A percentile compares a stretch with the other conserved stretches of the same genome.
Evolutionary conservation across 2,888 invertebrate genomes (phyloP).

Genomic region (Dendrolimus pini): DNA sequence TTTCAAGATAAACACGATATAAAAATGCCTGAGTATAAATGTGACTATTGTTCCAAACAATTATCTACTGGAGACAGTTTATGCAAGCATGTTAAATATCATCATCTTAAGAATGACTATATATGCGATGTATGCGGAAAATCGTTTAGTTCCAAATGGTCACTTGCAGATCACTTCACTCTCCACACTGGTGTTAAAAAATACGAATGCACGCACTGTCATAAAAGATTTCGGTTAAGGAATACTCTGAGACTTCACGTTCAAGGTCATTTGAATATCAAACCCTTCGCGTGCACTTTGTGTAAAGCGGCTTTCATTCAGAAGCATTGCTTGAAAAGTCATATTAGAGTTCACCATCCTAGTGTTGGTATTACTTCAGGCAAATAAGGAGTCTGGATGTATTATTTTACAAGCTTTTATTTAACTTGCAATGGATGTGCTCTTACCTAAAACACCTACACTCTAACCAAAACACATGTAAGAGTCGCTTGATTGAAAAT

Average conservation of each 20-base stretch:
- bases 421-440: no score
- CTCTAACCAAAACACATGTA: no score
- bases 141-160: conserved; percentile 17
- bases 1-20: conserved; percentile 13
- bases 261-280: conserved; percentile 34
- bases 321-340: conserved; percentile 34
- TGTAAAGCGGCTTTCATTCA: conserved; percentile 35
- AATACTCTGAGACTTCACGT: conserved; percentile 30
- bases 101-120: conserved; percentile 16
- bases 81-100: conserved; percentile 13
- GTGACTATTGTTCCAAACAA: conserved; percentile 14
- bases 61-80: conserved; percentile 16
- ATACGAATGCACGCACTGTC: conserved; percentile 49
- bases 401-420: background rate
- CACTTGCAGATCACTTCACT: conserved; percentile 15
- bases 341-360: conserved; percentile 13
- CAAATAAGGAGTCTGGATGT: background rate
- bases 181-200: conserved; percentile 32
- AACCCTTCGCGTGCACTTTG: conserved; percentile 22
- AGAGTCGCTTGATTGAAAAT: no score
- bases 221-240: conserved; percentile 31
- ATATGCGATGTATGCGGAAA: conserved; percentile 16
- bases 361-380: background rate
- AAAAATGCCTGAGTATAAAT: conserved; percentile 17
- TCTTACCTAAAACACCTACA: no score